Evolutionary conservation across 2,888 invertebrate genomes (phyloP), one percentile per base, ranked within the genome.

Genomic region (Hemistola chrysoprasaria): DNA sequence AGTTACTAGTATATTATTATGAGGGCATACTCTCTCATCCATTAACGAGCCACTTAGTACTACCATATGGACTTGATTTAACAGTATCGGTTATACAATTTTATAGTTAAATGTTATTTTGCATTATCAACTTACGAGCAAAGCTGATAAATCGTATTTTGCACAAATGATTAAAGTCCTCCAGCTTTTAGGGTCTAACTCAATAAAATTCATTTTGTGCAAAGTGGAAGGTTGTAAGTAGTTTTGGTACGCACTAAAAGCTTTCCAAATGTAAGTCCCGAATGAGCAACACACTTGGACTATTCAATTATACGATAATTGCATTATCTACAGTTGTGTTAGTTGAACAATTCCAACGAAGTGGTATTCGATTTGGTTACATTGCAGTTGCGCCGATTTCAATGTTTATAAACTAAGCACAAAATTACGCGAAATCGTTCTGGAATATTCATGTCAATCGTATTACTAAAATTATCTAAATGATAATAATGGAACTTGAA

Each of bases 231-330:
- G 64, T 34, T 35, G 61, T 69, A 64, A 71, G 71, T 72, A 74
- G 75, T 77, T 73, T 73, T 69, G 62, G 66, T 70, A 68, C 62
- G 64, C 62, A 69, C 66, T 77, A 74, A 79, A 78, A 78, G 75
- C 71, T 73, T 76, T 72, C 62, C 55, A 51, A 54, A 44, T 61
- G 58, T 51, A 57, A 62, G 57, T 59, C 54, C 50, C 59, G 54
- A 68, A 65, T 62, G 56, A 62, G 59, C 56, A 56, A 62, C 61
- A 60, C 57, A 70, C 52, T 65, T 53, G 62, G 63, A 53, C 50
- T 61, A 63, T 69, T 69, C 70, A 69, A 68, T 71, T 71, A 65
- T 53, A 50, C 45, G 35, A 56, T 67, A 70, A 71, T 70, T 57
- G 62, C 43, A 61, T 73, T 65, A 65, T 41, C 43, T 44, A 40